Base-by-base conservation (phyloP, 2,888 invertebrate genomes). In the Hermaeophaga mercurialis region DNA sequence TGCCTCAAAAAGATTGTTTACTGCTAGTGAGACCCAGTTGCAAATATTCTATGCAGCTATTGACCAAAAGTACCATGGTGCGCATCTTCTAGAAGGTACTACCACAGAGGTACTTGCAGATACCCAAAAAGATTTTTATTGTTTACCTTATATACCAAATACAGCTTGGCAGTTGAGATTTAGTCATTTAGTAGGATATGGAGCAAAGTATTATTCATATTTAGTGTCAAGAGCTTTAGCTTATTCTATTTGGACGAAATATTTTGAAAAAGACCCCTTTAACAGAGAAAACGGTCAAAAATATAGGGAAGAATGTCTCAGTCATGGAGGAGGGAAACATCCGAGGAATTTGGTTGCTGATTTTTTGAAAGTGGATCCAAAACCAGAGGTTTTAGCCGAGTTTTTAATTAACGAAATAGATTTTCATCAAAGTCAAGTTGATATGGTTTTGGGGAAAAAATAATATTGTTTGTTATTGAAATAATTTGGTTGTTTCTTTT, bases 201-300 rank as follows among this genome's bases (percentile, higher is more conserved):
- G 99, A 31, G 97, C 97, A 0, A 97, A 96, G 78, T 99, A 99
- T 80, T 99, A 98, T 78, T 91, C 98, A 0, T 99, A 99, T 80
- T 81, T 99, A 61, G 90, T 97, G 71, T 97, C 98, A 0, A 85
- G 93, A 70, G 94, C 96, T 6, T 86, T 96, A 45, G 96, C 97
- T 0, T 91, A 94, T 54, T 88, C 89, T 81, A 92, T 96, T 61
- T 98, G 97, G 97, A 88, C 91, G 73, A 84, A 85, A 14, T 88
- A 90, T 75, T 96, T 98, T 73, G 83, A 87, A 70, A 73, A 78
- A 0, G 87, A 91, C 73, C 95, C 95, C 0, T 85, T 94, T 44
- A 84, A 81, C 72, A 83, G 92, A 3, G 67, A 76, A n/a, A 85
- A 88, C 19, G 97, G 97, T 0, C 90, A 92, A 68, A 81, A 81